Conservation (phyloP, 2,113 vertebrate species). For the Callorhinus ursinus region DNA sequence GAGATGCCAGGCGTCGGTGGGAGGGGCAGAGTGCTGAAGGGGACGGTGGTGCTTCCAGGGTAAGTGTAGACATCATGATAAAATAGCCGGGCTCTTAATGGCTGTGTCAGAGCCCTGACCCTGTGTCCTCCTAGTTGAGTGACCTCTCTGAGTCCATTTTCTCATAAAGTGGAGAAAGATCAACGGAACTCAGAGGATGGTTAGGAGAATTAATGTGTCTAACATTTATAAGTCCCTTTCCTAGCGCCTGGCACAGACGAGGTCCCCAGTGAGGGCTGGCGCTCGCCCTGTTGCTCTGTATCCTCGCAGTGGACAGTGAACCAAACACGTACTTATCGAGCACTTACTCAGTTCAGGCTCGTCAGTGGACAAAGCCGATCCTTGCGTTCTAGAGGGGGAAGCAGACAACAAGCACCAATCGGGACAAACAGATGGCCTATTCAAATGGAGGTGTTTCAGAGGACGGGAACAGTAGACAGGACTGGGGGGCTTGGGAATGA, state of each 20-base stretch:
- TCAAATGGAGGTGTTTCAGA: neutral
- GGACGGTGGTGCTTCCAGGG: neutral
- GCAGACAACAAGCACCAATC: neutral
- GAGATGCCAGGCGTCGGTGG: neutral
- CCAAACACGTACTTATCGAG: neutral
- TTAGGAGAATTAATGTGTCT: too few relatives aligned
- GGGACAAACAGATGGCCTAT: rapidly evolving
- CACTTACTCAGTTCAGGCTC: neutral
- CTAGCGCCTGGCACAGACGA: rapidly evolving
- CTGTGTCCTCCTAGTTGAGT: neutral
- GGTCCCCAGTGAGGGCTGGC: neutral
- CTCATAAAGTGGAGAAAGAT: neutral
- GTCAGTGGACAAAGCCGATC: neutral
- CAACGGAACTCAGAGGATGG: neutral
- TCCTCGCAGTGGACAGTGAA: rapidly evolving
- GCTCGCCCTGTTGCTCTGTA: neutral
- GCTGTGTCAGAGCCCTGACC: neutral
- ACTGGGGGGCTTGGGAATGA: neutral
- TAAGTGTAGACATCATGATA: neutral
- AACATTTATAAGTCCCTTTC: neutral
- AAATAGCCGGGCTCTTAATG: neutral
- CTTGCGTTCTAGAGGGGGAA: neutral
- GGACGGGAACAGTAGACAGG: neutral
- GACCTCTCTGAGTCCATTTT: neutral
- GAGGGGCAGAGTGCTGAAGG: neutral